These are phyloP conservation scores for Sylvicola cinctus DNA, from an alignment of 2,888 invertebrate species.

Conservation along the genomic window DNA sequence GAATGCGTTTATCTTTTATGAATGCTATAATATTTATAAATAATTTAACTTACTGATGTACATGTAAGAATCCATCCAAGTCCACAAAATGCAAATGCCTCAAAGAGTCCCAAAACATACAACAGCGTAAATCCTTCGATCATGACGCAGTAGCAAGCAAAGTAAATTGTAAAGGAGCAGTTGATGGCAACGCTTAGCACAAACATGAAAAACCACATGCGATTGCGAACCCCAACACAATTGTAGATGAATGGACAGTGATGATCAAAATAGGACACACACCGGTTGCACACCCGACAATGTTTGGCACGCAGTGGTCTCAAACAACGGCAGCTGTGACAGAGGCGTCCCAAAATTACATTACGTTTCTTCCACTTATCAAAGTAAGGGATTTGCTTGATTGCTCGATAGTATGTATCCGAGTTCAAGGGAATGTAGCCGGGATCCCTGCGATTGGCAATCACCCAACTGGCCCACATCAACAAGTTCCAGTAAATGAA, in stretches of 20 bases:
- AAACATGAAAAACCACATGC: conserved; percentile 85
- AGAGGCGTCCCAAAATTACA: conserved; percentile 57
- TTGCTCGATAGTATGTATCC: conserved; percentile 74
- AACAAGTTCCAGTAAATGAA: conserved; percentile 79
- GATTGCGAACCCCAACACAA: conserved; percentile 77
- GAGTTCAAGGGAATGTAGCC: conserved; percentile 78
- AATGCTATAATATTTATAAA: conserved; percentile 2
- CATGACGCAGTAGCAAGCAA: conserved; percentile 66
- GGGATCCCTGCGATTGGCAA: conserved; percentile 74
- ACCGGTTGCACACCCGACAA: conserved; percentile 77
- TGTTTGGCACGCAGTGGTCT: conserved; percentile 78
- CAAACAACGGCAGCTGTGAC: conserved; percentile 78
- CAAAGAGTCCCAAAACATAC: conserved; percentile 64
- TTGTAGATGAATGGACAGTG: conserved; percentile 93
- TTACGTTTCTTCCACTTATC: conserved; percentile 84
- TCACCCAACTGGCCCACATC: conserved; percentile 86
- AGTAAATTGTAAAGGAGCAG: conserved; percentile 71
- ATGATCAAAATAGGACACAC: conserved; percentile 79
- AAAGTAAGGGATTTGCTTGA: conserved; percentile 80
- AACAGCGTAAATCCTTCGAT: conserved; percentile 67
- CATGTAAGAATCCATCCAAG: conserved; percentile 75
- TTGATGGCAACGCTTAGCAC: conserved; percentile 74
- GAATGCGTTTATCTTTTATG: neutral
- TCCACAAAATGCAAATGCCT: conserved; percentile 66
- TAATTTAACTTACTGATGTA: conserved; percentile 41